phyloP scores from a whole-genome alignment of 2,888 invertebrate species.

The Hydrotaea cyrtoneurina region DNA sequence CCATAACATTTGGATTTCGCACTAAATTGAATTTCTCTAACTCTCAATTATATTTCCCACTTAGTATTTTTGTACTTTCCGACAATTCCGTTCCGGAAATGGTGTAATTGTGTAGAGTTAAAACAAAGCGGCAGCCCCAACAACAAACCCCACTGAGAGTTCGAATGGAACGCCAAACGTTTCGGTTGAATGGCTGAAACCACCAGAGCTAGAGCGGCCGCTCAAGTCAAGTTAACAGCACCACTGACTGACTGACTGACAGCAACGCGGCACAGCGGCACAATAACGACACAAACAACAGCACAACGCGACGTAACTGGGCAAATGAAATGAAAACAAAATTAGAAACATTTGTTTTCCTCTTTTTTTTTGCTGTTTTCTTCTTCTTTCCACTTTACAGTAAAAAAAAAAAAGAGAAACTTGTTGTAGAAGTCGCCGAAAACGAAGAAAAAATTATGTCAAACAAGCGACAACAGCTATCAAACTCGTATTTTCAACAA shows the following conservation, averaged over 20 bases:
- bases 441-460: slow-evolving; percentile 45
- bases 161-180: slow-evolving; percentile 38
- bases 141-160: background rate
- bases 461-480: slow-evolving; percentile 43
- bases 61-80: no score
- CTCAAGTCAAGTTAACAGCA: background rate
- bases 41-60: no score
- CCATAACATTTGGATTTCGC: no score
- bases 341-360: slow-evolving; percentile 25
- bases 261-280: no score
- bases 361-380: slow-evolving; percentile 37
- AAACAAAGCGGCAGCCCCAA: background rate
- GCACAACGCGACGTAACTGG: slow-evolving; percentile 42
- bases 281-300: background rate
- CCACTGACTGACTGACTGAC: no score
- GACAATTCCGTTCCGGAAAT: no score
- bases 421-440: slow-evolving; percentile 37
- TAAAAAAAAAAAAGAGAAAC: slow-evolving; percentile 62
- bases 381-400: slow-evolving; percentile 24
- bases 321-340: slow-evolving; percentile 61
- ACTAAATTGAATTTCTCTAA: no score
- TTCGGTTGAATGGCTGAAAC: slow-evolving; percentile 51
- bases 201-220: background rate
- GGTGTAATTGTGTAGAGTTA: no score
- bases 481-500: slow-evolving; percentile 10